Conservation (phyloP, 2,888 invertebrate species). For the Tromatobia lineatoria region DNA sequence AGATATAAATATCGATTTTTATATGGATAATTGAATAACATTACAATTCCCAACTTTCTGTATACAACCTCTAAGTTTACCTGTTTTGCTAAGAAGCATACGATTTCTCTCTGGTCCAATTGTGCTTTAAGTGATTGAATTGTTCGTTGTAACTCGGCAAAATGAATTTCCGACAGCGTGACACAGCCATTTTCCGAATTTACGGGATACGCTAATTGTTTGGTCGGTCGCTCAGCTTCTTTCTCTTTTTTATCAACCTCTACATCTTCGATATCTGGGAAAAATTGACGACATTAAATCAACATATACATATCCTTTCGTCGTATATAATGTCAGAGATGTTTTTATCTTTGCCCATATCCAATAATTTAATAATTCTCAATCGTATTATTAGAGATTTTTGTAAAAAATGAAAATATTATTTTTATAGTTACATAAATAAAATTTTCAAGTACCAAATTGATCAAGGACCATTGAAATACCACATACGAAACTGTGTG, state of each 20-base stretch:
- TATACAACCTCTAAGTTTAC: constrained; percentile 68
- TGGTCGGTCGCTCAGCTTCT: constrained; percentile 47
- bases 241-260: constrained; percentile 56
- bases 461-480: too few relatives aligned
- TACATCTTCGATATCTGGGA: constrained; percentile 75
- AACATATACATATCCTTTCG: too few relatives aligned
- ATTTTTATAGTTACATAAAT: background rate
- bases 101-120: constrained; percentile 86
- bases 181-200: constrained; percentile 89
- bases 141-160: constrained; percentile 88
- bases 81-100: constrained; percentile 81
- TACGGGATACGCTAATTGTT: constrained; percentile 85
- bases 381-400: background rate
- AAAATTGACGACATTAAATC: constrained; percentile 18
- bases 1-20: background rate
- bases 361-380: too few relatives aligned
- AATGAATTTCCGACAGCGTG: constrained; percentile 88
- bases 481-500: too few relatives aligned
- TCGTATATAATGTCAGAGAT: too few relatives aligned
- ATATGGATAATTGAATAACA: background rate
- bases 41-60: background rate
- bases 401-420: background rate
- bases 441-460: too few relatives aligned
- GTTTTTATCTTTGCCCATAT: too few relatives aligned
- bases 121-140: constrained; percentile 87